Evolutionary conservation across 1,140 invertebrate species (phyloP), one percentile per base, ranked within the genome.

Genomic region (Macrobrachium nipponense): DNA sequence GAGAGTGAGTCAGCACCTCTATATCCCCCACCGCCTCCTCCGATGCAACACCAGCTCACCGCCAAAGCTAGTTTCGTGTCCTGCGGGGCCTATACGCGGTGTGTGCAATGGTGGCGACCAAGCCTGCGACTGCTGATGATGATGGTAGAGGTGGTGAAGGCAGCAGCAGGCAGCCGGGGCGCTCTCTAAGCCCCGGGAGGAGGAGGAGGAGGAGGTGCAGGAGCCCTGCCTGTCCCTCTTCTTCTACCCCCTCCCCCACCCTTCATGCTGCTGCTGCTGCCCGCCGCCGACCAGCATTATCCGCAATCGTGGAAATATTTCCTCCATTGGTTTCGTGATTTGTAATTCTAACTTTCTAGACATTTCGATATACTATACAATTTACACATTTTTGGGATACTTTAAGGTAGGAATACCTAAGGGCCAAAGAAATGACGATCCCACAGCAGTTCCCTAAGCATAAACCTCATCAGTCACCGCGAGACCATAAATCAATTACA

Each of bases 271-370:
- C 80, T 79, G 59, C 80, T 68, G 36, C 75, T 66, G 60, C 68
- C 60, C 59, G 23, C 77, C 17, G 59, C 80, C 86, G 77, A 82
- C 76, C 86, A 82, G 80, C 73, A 87, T 78, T 87, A 87, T 87
- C 86, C 86, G 81, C 86, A 87, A 87, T 87, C 86, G 80, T 87
- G 86, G 86, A 87, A 87, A 87, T 87, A 77, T 87, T 87, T 87
- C 81, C 80, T 78, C 80, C 73, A 81, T 68, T 77, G 72, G 75
- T 64, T 87, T 82, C 86, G 86, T 78, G 80, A 87, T 82, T 81
- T 80, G 77, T 80, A 80, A 77, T 75, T 70, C 23, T 58, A 44
- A 51, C 68, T 70, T 23, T 70, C 20, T 70, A n/a, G 23, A 23
- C 36, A 27, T 70, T 43, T 70, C 23, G 68, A 23, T 23, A 14